These are phyloP conservation scores for Trypoxylus dichotomus DNA, from an alignment of 1,140 invertebrate genomes.

Conservation along the genomic window DNA sequence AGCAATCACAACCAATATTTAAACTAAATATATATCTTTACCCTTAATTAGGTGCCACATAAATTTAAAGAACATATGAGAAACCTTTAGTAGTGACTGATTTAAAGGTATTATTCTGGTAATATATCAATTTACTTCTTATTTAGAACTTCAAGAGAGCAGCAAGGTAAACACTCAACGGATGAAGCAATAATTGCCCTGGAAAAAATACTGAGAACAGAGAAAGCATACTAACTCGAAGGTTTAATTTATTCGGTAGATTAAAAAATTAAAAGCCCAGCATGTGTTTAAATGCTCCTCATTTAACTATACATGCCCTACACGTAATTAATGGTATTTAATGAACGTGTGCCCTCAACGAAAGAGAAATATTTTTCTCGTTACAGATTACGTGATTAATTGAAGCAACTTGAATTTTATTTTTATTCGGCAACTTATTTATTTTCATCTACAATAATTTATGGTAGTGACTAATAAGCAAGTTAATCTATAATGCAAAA, in stretches of 20 bases:
- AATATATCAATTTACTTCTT: neutral
- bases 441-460: neutral
- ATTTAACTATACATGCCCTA: conserved; percentile 2
- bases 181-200: neutral
- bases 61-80: neutral
- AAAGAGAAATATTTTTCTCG: conserved; percentile 9
- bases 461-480: too few relatives aligned
- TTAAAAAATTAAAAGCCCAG: conserved; percentile 23
- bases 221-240: neutral
- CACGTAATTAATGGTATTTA: conserved; percentile 12
- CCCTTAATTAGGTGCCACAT: neutral
- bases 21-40: neutral
- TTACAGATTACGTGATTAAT: neutral
- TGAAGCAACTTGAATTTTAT: conserved; percentile 3
- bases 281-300: conserved; percentile 5
- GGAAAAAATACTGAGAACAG: neutral
- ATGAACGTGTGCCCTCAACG: neutral
- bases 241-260: conserved; percentile 26
- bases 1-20: too few relatives aligned
- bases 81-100: neutral
- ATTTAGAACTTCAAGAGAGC: neutral
- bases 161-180: neutral
- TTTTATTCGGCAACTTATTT: neutral
- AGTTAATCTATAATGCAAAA: too few relatives aligned
- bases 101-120: neutral